Base-by-base conservation (phyloP, 2,113 vertebrate species). In the Ptyas mucosa region DNA sequence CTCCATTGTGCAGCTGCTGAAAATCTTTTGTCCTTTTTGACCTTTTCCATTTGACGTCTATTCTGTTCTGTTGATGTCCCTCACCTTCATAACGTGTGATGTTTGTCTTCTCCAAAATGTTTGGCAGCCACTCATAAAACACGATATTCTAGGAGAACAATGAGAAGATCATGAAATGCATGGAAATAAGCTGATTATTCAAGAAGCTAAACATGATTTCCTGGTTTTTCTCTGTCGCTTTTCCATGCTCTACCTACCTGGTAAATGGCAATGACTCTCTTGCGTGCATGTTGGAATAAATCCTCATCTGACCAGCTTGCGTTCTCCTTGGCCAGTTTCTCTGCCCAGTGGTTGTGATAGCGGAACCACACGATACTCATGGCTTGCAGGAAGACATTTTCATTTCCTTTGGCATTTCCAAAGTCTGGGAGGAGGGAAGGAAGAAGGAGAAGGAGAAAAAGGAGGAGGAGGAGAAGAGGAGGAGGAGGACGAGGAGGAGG, bases 71-170 rank as follows among this genome's bases (percentile, higher is more conserved):
- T 12, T 34, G 53, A 0, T 0, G 0, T 21, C n/a, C 18, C 93
- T 96, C 95, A 99, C 99, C 99, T 98, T 92, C 64, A 64, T 99
- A 99, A 21, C 1, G 0, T 1, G 89, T 10, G 0, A 98, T 95
- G 69, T 97, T 90, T 0, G 3, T 52, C 88, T 51, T 96, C 94
- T 93, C 93, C 96, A 95, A 98, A 96, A 98, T 96, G 94, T 85
- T 64, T 0, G 99, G 99, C 93, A 99, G 97, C 99, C 99, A 99
- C 94, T 99, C 98, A 0, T 99, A 99, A 64, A 99, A 89, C 21
- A 97, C 97, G 1, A 99, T 98, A 89, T 96, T 99, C 99, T 99
- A 93, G 53, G 15, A 52, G 69, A 90, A 87, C 21, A 52, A 96
- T 43, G 26, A 53, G 29, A 85, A 1, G 43, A 23, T 39, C 7